Evolutionary conservation across 2,888 invertebrate genomes (phyloP).

Genomic region (Xestia xanthographa): DNA sequence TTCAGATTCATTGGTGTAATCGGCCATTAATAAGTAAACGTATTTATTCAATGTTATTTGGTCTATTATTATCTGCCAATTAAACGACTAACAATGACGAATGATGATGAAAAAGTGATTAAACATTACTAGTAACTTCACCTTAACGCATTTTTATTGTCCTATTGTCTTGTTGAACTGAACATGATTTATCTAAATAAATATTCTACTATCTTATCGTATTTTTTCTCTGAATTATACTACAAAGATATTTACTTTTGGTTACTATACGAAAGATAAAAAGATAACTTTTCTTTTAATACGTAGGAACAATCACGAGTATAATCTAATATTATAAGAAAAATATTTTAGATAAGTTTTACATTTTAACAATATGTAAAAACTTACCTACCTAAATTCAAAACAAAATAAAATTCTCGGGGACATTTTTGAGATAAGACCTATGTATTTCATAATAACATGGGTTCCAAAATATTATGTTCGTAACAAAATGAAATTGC

Average conservation of each 20-base stretch:
- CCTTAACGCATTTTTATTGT: not conserved
- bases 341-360: too few species aligned
- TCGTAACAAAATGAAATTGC: not conserved
- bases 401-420: too few species aligned
- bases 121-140: conserved; percentile 1
- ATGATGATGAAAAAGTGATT: conserved; percentile 4
- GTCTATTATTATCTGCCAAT: not conserved
- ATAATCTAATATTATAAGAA: too few species aligned
- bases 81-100: not conserved
- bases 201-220: conserved; percentile 22
- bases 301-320: not conserved
- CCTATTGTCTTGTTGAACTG: not conserved
- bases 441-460: not conserved
- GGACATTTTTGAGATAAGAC: too few species aligned
- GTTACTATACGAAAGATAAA: not conserved
- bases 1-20: not conserved
- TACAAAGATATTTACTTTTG: not conserved
- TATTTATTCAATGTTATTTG: not conserved
- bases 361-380: not conserved
- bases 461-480: not conserved
- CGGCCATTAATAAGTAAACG: not conserved
- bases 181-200: not conserved
- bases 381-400: not conserved
- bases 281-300: not conserved
- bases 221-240: not conserved